A percentile compares a stretch with the other conserved stretches of the same genome.
Evolutionary conservation across 2,888 invertebrate species (phyloP).

Genomic region (Orgyia antiqua): DNA sequence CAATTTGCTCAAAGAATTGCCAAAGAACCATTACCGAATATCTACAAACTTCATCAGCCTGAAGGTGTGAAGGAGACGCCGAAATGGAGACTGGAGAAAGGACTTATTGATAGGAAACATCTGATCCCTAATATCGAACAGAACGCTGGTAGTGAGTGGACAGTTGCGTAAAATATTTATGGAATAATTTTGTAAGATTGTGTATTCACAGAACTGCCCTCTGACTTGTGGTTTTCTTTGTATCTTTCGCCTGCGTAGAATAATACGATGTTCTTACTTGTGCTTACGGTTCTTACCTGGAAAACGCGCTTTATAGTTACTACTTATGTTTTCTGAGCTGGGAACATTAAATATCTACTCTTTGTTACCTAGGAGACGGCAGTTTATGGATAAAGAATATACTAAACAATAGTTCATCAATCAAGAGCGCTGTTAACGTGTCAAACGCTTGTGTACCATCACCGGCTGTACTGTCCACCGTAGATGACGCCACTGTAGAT

Average conservation of each 20-base stretch:
- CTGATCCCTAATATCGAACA: constrained; percentile 37
- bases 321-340: too few relatives aligned
- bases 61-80: constrained; percentile 1
- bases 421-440: constrained; percentile 17
- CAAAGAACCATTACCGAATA: constrained; percentile 34
- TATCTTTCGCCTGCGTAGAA: too few relatives aligned
- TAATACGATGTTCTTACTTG: too few relatives aligned
- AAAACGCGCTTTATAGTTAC: too few relatives aligned
- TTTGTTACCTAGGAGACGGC: constrained; percentile 28
- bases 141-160: constrained; percentile 30
- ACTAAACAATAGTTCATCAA: constrained; percentile 41
- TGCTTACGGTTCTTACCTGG: too few relatives aligned
- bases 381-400: constrained; percentile 54
- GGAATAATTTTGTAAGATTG: too few relatives aligned
- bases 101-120: constrained; percentile 34
- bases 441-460: neutral
- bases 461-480: neutral
- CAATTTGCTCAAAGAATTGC: constrained; percentile 39
- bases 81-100: constrained; percentile 19
- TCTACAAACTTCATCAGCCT: constrained; percentile 31
- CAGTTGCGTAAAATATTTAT: too few relatives aligned
- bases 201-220: too few relatives aligned
- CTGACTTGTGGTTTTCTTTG: too few relatives aligned
- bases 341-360: too few relatives aligned
- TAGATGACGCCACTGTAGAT: constrained; percentile 5